Conservation (phyloP, 2,797 vertebrate genomes). For the Phyllotis vaccarum region DNA sequence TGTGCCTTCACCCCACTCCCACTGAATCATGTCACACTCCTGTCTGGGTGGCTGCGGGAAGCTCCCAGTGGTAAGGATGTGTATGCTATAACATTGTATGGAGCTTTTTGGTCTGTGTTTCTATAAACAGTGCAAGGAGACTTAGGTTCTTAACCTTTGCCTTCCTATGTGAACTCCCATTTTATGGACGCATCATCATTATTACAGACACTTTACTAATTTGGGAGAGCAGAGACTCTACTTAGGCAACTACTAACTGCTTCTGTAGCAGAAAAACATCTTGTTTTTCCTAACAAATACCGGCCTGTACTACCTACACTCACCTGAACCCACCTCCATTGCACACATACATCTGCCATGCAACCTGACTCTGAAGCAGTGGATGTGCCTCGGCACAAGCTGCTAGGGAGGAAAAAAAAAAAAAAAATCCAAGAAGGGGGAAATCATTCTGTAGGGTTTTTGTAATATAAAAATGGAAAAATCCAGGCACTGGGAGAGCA, state of each 20-base stretch:
- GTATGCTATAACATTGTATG: not conserved
- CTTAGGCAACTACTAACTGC: not conserved
- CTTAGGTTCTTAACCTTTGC: slow-evolving; percentile 27
- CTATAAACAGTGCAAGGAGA: not conserved
- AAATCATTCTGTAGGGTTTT: not conserved
- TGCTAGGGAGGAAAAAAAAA: not conserved
- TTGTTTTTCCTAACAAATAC: not conserved
- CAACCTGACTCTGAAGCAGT: not conserved
- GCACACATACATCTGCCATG: not conserved
- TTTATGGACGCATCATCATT: not conserved
- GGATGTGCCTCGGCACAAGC: not conserved
- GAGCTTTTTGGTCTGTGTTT: slow-evolving; percentile 14
- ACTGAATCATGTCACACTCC: not conserved
- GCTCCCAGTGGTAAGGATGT: not conserved
- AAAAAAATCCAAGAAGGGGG: not conserved
- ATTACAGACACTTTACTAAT: not conserved
- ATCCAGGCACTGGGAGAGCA: not conserved
- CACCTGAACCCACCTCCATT: not conserved
- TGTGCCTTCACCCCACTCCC: not conserved
- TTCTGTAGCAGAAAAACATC: not conserved
- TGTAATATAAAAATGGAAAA: not conserved
- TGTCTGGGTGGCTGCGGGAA: not conserved
- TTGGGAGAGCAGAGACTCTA: not conserved
- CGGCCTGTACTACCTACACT: not conserved
- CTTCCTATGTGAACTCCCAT: not conserved